These are phyloP conservation scores for Orthosia cruda DNA, from an alignment of 2,888 invertebrate species.

Conservation along the genomic window DNA sequence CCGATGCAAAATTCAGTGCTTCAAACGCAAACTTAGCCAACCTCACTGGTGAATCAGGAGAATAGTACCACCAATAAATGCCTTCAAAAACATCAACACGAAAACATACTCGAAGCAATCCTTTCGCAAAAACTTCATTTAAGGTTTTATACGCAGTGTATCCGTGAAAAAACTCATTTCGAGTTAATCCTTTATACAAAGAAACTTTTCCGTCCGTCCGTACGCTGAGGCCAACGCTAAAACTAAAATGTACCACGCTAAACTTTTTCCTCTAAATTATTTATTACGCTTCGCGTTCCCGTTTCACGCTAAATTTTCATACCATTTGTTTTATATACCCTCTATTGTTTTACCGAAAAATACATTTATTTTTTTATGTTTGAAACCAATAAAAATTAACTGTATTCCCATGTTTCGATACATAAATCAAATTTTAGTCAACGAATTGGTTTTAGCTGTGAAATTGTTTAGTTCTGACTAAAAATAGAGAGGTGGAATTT, in stretches of 20 bases:
- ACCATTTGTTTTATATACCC: slow-evolving; percentile 49
- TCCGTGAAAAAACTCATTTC: slow-evolving; percentile 82
- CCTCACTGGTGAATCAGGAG: no score
- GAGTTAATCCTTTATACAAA: slow-evolving; percentile 80
- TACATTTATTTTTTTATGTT: slow-evolving; percentile 16
- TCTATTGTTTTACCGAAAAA: slow-evolving; percentile 36
- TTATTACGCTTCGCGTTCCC: slow-evolving; percentile 68
- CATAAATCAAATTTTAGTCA: slow-evolving; percentile 29
- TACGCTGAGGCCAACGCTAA: slow-evolving; percentile 69
- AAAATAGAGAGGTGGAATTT: slow-evolving; percentile 16
- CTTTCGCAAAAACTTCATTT: slow-evolving; percentile 67
- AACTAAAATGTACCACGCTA: slow-evolving; percentile 71
- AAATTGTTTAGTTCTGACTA: slow-evolving; percentile 26
- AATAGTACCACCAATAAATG: slow-evolving; percentile 1
- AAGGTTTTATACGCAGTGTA: slow-evolving; percentile 61
- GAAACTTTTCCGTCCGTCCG: slow-evolving; percentile 74
- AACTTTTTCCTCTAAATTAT: slow-evolving; percentile 77
- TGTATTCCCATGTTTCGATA: slow-evolving; percentile 12
- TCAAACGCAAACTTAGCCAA: neutral
- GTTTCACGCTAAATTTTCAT: slow-evolving; percentile 57
- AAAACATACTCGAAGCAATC: slow-evolving; percentile 44
- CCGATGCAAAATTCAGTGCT: neutral
- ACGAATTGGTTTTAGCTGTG: slow-evolving; percentile 13
- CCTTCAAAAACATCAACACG: slow-evolving; percentile 18
- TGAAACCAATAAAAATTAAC: slow-evolving; percentile 31